Base-by-base conservation (phyloP, 2,888 invertebrate genomes). In the Stratiomys singularior region DNA sequence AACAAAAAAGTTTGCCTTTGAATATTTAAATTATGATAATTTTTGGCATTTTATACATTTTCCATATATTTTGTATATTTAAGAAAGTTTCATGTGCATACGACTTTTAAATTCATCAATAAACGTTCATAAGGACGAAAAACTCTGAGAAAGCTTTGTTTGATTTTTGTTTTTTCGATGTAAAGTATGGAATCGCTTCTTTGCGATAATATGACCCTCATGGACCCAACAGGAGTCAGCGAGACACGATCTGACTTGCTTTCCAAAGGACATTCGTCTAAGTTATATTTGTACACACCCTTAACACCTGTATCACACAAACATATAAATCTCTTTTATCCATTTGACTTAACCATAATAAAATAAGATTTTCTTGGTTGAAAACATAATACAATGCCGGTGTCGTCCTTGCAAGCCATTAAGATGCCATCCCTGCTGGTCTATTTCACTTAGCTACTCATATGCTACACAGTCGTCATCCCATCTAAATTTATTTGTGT, bases 351-450 rank as follows among this genome's bases (percentile, higher is more conserved):
- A 78, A 77, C 67, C 77, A 63, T 77, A 78, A 79, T 79, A 79
- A 79, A 79, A 79, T 78, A 77, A 78, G 79, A 79, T 79, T 79
- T 78, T 76, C 56, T 77, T 67, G 76, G 76, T 77, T 69, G 74
- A 60, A 46, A 60, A 46, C 63, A 30, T 37, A 25, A 0, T 56
- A 46, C 30, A 69, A 23, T 47, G 23, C 25, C 27, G 37, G 60
- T 74, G 18, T 58, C 30, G 56, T 27, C 25, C 27, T 47, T 23
- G 25, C 44, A 44, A 47, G 44, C 46, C 74, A 60, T 74, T 74
- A 58, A 58, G 74, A 74, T 74, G 60, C 74, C 74, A 74, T 74
- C 44, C 72, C 74, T 60, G 74, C 60, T 60, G 60, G 58, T 74
- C 58, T 58, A 74, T 74, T 74, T 74, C 74, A 74, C 74, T 74